Base-by-base conservation (phyloP, 2,113 vertebrate genomes). In the Gavialis gangeticus region DNA sequence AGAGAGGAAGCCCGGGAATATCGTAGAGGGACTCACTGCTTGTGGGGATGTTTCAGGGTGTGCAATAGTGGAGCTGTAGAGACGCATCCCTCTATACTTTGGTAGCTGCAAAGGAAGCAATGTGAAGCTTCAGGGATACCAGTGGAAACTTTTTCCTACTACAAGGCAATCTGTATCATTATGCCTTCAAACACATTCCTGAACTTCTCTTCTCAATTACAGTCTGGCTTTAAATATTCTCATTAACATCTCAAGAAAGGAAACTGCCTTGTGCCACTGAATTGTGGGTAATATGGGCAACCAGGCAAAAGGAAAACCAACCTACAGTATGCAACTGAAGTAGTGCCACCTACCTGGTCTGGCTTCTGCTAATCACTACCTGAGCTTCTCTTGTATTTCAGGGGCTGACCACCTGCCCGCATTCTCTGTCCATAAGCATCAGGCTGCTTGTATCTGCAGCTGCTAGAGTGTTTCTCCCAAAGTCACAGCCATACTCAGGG, bases 401-500 rank as follows among this genome's bases (percentile, higher is more conserved):
- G 14, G 18, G 34, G 0, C 13, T 54, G 24, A n/a, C 55, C 87
- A 10, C 5, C 17, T 9, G 13, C 66, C 22, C 6, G 9, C 12
- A 27, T 4, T 28, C 37, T 46, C 46, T 46, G 46, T 46, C 46
- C 46, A 46, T 21, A 16, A 79, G 4, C 9, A 75, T 46, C 5
- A 28, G 1, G 4, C 21, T 37, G 25, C 64, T 37, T 1, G 0
- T 5, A 82, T 7, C 4, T 0, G 3, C 34, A 17, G 9, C 0
- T 80, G 22, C 6, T 28, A 55, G 22, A 13, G 66, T 22, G 66
- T 37, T 76, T n/a, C 54, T 56, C 22, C 54, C 57, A 1, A 57
- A 5, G 15, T 82, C 6, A 1, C 4, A 25, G 10, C 3, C 63
- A 22, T 56, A 34, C 12, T 18, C 58, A 58, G n/a, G 16, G 56